These are phyloP conservation scores for Drosophila kambysellisi DNA, from an alignment of 2,888 invertebrate species.

Conservation along the genomic window DNA sequence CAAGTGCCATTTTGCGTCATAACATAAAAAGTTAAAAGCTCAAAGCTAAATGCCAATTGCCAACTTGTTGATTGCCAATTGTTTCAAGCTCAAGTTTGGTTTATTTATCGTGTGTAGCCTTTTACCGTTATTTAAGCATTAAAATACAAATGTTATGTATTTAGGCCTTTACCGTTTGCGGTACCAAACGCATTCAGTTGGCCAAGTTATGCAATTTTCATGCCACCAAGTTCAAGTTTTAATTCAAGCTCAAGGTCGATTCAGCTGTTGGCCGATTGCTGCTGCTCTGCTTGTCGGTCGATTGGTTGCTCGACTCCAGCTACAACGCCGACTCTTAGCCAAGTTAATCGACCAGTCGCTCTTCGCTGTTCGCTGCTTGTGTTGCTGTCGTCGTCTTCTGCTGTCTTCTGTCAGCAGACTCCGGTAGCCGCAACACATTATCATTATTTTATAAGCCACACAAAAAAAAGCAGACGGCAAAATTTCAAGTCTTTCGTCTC, in stretches of 20 bases:
- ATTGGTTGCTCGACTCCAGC: conserved; percentile 14
- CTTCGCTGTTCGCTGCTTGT: conserved; percentile 5
- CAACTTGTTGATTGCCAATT: conserved; percentile 43
- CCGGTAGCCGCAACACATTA: conserved; percentile 73
- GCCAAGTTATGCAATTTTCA: conserved; percentile 61
- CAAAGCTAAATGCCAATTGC: conserved; percentile 32
- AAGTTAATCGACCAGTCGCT: conserved; percentile 47
- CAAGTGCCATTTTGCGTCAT: conserved; percentile 75
- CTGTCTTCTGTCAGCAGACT: conserved; percentile 49
- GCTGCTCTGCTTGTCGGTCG: conserved; percentile 1
- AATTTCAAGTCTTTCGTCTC: conserved; percentile 35
- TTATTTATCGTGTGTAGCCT: conserved; percentile 34
- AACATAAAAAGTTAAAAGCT: conserved; percentile 43
- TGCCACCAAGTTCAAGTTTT: conserved; percentile 64
- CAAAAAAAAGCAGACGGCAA: conserved; percentile 53
- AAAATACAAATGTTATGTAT: background rate
- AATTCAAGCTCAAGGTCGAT: conserved; percentile 79
- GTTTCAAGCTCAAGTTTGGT: conserved; percentile 32
- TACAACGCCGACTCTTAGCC: conserved; percentile 16
- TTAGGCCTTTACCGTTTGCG: conserved; percentile 36
- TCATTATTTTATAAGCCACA: conserved; percentile 74
- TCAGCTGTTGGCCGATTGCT: conserved; percentile 23
- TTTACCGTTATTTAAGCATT: conserved; percentile 36
- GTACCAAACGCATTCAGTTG: conserved; percentile 16
- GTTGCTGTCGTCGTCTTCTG: conserved; percentile 24